phyloP scores from a whole-genome alignment of 1,140 invertebrate genomes.

The Wasmannia auropunctata region DNA sequence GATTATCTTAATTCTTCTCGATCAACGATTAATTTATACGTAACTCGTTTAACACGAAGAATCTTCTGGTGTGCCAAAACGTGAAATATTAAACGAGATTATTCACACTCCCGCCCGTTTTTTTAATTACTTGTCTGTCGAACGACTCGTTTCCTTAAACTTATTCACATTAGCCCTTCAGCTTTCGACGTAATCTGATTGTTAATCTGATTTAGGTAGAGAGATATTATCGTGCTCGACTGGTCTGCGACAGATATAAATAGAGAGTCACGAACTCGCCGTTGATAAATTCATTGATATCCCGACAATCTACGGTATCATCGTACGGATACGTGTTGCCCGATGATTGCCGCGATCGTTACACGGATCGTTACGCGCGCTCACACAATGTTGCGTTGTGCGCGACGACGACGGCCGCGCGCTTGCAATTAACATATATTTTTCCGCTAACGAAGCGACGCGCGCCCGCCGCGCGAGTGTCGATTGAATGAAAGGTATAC shows the following conservation, averaged over 20 bases:
- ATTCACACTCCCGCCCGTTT: neutral
- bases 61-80: neutral
- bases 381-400: conserved; percentile 22
- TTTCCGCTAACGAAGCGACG: conserved; percentile 41
- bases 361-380: neutral
- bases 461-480: neutral
- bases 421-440: conserved; percentile 39
- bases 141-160: neutral
- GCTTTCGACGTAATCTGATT: neutral
- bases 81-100: neutral
- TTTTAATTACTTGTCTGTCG: neutral
- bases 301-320: neutral
- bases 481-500: conserved; percentile 36
- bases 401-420: neutral
- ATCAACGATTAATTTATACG: too few relatives aligned
- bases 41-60: neutral
- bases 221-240: neutral
- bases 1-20: neutral
- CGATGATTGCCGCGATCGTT: conserved; percentile 49
- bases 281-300: conserved; percentile 43
- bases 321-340: neutral
- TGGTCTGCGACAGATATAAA: neutral
- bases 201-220: conserved; percentile 9
- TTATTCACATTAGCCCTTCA: neutral
- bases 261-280: neutral